Evolutionary conservation across 2,888 invertebrate genomes (phyloP).

Genomic region (Suillia variegata): DNA sequence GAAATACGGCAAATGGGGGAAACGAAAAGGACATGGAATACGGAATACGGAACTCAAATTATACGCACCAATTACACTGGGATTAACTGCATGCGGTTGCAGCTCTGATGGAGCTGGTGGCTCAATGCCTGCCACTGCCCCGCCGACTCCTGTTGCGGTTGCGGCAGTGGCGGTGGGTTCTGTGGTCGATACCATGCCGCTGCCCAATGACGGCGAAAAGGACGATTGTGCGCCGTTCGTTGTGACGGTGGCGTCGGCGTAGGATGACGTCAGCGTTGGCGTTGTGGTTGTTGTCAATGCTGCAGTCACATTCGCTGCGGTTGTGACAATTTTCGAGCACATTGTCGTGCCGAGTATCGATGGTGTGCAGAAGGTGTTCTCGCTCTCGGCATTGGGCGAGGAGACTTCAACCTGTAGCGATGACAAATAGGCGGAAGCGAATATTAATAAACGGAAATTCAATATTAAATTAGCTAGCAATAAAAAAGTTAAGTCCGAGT

Average conservation of each 20-base stretch:
- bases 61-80: slow-evolving; percentile 37
- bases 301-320: slow-evolving; percentile 55
- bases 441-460: slow-evolving; percentile 3
- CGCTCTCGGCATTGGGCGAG: slow-evolving; percentile 61
- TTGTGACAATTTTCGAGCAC: slow-evolving; percentile 60
- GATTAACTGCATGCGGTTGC: slow-evolving; percentile 28
- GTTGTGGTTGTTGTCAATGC: slow-evolving; percentile 49
- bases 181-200: slow-evolving; percentile 29
- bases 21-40: background rate
- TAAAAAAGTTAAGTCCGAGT: too few relatives aligned
- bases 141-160: slow-evolving; percentile 14
- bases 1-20: background rate
- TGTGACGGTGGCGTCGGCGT: slow-evolving; percentile 20
- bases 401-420: slow-evolving; percentile 59
- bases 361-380: slow-evolving; percentile 61
- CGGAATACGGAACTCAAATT: background rate
- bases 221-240: slow-evolving; percentile 18
- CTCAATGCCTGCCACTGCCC: slow-evolving; percentile 30
- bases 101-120: slow-evolving; percentile 25
- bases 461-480: background rate
- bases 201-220: slow-evolving; percentile 1
- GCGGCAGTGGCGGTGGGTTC: too few relatives aligned
- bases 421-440: slow-evolving; percentile 8
- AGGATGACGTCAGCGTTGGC: slow-evolving; percentile 38
- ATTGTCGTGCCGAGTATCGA: slow-evolving; percentile 60